Conservation (phyloP, 1,140 invertebrate species). For the Cotesia glomerata region DNA sequence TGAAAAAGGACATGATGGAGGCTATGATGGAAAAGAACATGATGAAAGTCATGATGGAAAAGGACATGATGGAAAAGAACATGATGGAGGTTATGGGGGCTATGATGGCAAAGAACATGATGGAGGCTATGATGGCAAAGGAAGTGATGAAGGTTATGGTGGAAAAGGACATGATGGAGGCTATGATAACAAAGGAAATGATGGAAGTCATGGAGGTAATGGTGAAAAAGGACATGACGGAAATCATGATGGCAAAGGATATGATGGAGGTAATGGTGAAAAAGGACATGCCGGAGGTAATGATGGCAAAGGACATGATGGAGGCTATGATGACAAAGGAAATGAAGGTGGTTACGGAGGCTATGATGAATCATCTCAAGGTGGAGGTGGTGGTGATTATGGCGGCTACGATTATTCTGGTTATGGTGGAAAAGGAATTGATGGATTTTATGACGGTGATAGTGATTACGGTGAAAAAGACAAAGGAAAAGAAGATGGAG, state of each 20-base stretch:
- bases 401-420: background rate
- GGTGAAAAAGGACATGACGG: background rate
- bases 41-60: background rate
- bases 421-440: background rate
- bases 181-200: slow-evolving; percentile 5
- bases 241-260: background rate
- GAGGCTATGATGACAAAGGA: background rate
- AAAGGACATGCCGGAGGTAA: background rate
- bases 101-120: slow-evolving; percentile 7
- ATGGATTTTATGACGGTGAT: slow-evolving; percentile 12
- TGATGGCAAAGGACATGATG: slow-evolving; percentile 8
- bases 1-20: background rate
- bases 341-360: slow-evolving; percentile 6
- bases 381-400: background rate
- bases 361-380: background rate
- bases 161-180: background rate
- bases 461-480: slow-evolving; percentile 23
- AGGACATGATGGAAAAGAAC: background rate
- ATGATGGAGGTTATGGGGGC: background rate
- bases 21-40: background rate
- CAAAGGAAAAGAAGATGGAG: slow-evolving; percentile 12
- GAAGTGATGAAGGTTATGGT: background rate
- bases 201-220: background rate
- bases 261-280: background rate
- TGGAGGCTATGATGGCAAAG: background rate